These are phyloP conservation scores for human DNA, from an alignment of 2,113 vertebrate species.

Conservation along the genomic window DNA sequence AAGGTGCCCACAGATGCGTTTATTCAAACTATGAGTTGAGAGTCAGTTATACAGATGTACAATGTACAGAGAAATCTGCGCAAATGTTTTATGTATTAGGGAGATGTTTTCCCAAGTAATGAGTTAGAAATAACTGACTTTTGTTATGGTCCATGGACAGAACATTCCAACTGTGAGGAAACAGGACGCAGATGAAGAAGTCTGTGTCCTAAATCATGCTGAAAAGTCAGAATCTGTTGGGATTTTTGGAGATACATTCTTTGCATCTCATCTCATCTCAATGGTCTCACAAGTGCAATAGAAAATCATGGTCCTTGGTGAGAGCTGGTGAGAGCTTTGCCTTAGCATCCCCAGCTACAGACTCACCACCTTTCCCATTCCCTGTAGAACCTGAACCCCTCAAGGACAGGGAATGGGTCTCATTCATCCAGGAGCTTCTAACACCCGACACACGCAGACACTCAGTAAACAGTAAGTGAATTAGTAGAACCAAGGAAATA, in stretches of 20 bases:
- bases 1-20: not conserved
- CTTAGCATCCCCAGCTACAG: not conserved
- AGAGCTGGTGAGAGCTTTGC: not conserved
- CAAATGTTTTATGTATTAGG: conserved; percentile 23
- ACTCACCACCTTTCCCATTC: not conserved
- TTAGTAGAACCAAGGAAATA: not conserved
- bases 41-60: conserved; percentile 28
- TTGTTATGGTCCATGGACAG: not conserved
- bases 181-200: not conserved
- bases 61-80: not conserved
- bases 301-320: not conserved
- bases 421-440: not conserved
- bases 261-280: not conserved
- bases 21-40: not conserved
- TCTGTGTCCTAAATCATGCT: not conserved
- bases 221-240: not conserved
- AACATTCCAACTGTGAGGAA: conserved; percentile 14
- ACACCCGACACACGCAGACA: not conserved
- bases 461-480: not conserved
- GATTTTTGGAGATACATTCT: not conserved
- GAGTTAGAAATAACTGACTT: conserved; percentile 52
- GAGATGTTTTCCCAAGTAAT: conserved; percentile 33
- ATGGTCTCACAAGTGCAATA: not conserved
- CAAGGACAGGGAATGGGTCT: not conserved
- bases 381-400: not conserved